phyloP scores from a whole-genome alignment of 2,888 invertebrate genomes.

The Subacronicta megacephala region DNA sequence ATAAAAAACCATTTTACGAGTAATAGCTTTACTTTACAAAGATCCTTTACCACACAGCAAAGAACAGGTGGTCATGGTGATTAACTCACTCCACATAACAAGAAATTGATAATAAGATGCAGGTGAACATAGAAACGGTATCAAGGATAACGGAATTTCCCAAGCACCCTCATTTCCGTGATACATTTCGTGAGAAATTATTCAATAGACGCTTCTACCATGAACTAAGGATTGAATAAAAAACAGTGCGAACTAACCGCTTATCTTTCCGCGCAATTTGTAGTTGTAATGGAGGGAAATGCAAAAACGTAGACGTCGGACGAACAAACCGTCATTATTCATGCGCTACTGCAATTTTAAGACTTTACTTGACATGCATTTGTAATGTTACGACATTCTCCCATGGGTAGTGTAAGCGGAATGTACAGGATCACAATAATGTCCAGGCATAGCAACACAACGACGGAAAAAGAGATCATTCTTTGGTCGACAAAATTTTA shows the following conservation, averaged over 20 bases:
- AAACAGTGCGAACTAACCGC: slow-evolving; percentile 50
- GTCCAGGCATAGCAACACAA: neutral
- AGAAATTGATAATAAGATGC: neutral
- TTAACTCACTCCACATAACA: neutral
- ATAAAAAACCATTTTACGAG: slow-evolving; percentile 1
- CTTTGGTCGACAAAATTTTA: no score
- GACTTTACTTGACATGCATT: slow-evolving; percentile 45
- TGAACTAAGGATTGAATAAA: slow-evolving; percentile 33
- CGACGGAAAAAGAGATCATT: no score
- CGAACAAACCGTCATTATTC: slow-evolving; percentile 41
- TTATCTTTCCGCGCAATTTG: slow-evolving; percentile 53
- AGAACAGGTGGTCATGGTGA: neutral
- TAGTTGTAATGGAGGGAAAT: slow-evolving; percentile 44
- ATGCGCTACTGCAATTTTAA: slow-evolving; percentile 49
- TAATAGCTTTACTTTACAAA: neutral
- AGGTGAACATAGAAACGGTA: neutral
- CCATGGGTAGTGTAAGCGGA: slow-evolving; percentile 27
- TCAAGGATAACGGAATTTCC: slow-evolving; percentile 22
- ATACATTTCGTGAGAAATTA: slow-evolving; percentile 43
- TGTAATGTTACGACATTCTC: slow-evolving; percentile 33
- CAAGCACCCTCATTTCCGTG: slow-evolving; percentile 9
- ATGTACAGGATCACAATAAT: neutral
- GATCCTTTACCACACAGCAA: neutral
- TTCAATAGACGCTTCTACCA: slow-evolving; percentile 21
- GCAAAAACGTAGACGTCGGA: slow-evolving; percentile 41